Conservation (phyloP, 2,797 vertebrate genomes). For the Thamnophis elegans region DNA sequence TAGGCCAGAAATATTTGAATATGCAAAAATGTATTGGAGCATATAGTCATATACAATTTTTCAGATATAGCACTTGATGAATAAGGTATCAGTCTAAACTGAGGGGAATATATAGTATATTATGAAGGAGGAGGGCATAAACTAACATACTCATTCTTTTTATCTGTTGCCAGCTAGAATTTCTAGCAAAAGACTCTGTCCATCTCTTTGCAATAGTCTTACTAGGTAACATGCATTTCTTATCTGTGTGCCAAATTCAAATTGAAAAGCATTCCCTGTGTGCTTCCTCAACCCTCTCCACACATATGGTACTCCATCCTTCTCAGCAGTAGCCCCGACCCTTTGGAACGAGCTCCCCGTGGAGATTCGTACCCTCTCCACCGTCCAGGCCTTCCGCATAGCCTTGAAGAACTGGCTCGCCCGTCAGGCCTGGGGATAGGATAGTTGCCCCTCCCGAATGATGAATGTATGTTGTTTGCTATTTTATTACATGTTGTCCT, state of each 20-base stretch:
- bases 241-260: neutral
- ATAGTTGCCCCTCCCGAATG: no score
- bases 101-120: conserved; percentile 9
- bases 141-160: neutral
- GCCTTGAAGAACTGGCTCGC: no score
- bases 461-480: no score
- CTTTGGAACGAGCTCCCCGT: no score
- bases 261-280: neutral
- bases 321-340: no score
- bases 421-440: no score
- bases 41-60: conserved; percentile 3
- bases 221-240: neutral
- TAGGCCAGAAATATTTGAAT: conserved; percentile 40
- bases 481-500: no score
- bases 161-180: neutral
- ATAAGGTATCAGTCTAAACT: conserved; percentile 3
- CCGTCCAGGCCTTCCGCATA: no score
- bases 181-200: conserved; percentile 8
- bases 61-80: conserved; percentile 36
- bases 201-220: neutral
- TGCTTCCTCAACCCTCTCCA: neutral
- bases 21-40: conserved; percentile 7
- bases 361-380: no score
- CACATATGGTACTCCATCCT: neutral
- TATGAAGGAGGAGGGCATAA: neutral